Evolutionary conservation across 2,113 vertebrate species (phyloP), one percentile per base, ranked within the genome.

Genomic region (Hystrix cristata): DNA sequence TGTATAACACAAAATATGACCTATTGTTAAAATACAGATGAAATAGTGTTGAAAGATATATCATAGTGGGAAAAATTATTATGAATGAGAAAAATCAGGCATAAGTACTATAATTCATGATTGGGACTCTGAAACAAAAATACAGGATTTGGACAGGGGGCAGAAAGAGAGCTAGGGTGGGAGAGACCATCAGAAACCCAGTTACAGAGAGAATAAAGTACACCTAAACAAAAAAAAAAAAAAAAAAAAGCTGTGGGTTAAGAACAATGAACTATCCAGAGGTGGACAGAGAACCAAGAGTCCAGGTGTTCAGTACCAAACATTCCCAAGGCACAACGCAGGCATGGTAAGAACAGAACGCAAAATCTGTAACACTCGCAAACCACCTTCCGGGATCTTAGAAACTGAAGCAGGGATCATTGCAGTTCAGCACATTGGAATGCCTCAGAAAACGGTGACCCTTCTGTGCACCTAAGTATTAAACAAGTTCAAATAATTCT

Each of bases 11-110:
- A 93, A 95, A 87, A 79, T 46, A 84, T 74, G 67, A 71, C n/a
- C 46, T 72, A 91, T 71, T 76, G 59, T 57, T 94, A 94, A 94
- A 91, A 78, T 64, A 89, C 38, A 79, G 51, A 83, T 27, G 59
- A 92, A 83, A 67, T 3, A 60, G 14, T 82, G 29, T 46, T 91
- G 27, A 60, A 94, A 80, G 51, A 53, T 31, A 7, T 10, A 93
- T 51, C 21, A 88, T 10, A 69, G 62, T 74, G 25, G 43, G 34
- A 43, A 91, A 92, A 95, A 76, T 55, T 3, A 74, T 51, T 87
- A 92, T 46, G 87, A 72, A 51, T 65, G 59, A 97, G 71, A 91
- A 95, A 91, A 96, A 57, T 60, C 51, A 67, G 23, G 46, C 25
- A 78, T 87, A 67, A 74, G 59, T 46, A 76, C 43, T 27, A 5